Conservation (phyloP, 2,113 vertebrate species). For the Seriola dumerili region DNA sequence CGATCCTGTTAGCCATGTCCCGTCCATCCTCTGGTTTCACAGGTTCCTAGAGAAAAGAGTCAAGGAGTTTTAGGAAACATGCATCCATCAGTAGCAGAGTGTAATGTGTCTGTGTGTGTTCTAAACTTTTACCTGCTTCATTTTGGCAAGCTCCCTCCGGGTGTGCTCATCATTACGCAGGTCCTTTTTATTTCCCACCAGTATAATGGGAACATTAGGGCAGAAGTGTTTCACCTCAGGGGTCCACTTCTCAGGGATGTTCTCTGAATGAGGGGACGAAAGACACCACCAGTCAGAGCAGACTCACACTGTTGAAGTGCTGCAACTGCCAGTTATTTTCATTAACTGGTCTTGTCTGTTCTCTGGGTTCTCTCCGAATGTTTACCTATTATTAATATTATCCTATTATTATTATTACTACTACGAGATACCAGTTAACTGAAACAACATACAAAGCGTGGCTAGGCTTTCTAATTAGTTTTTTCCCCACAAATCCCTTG, state of each 20-base stretch:
- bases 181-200: slow-evolving; percentile 99
- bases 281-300: background rate
- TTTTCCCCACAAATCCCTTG: background rate
- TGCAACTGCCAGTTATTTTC: background rate
- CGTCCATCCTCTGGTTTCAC: slow-evolving; percentile 89
- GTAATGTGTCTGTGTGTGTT: background rate
- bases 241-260: slow-evolving; percentile 99
- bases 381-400: background rate
- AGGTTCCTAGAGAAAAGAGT: slow-evolving; percentile 81
- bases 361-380: background rate
- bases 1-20: slow-evolving; percentile 90
- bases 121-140: slow-evolving; percentile 91
- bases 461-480: too few relatives aligned
- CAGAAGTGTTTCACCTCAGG: slow-evolving; percentile 99
- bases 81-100: too few relatives aligned
- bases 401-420: too few relatives aligned
- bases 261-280: slow-evolving; percentile 85
- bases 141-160: slow-evolving; percentile 96
- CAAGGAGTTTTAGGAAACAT: background rate
- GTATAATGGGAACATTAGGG: slow-evolving; percentile 98
- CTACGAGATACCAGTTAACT: background rate
- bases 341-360: background rate
- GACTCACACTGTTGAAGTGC: background rate
- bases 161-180: slow-evolving; percentile 98
- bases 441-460: background rate